A percentile compares a stretch with the other conserved stretches of the same genome.
Conservation (phyloP, 2,797 vertebrate genomes). For the Furcifer pardalis region DNA sequence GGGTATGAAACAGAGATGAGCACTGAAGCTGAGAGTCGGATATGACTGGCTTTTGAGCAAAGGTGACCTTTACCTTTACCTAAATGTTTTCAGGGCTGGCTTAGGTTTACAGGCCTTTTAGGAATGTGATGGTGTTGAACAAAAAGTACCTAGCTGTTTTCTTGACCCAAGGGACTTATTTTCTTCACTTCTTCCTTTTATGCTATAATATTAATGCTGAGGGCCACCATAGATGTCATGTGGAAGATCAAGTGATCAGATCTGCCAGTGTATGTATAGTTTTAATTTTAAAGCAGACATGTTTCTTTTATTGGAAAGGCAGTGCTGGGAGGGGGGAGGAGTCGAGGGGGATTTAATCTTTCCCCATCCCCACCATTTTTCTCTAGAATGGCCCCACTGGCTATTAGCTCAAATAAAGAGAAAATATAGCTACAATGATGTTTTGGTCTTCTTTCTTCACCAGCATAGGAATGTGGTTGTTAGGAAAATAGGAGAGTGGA, state of each 20-base stretch:
- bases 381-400: too few relatives aligned
- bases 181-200: neutral
- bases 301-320: neutral
- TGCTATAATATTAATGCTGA: neutral
- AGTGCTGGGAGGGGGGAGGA: neutral
- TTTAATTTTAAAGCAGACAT: neutral
- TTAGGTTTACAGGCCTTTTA: constrained; percentile 32
- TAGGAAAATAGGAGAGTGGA: neutral
- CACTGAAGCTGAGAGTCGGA: too few relatives aligned
- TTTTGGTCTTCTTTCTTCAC: neutral
- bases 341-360: neutral
- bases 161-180: neutral
- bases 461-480: neutral
- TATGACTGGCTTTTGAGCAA: too few relatives aligned
- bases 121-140: neutral
- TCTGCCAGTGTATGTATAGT: neutral
- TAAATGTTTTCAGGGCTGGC: constrained; percentile 29
- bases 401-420: neutral
- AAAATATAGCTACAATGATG: neutral
- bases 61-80: too few relatives aligned
- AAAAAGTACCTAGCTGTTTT: neutral
- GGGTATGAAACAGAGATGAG: too few relatives aligned
- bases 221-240: neutral
- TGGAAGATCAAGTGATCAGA: neutral
- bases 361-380: neutral